Base-by-base conservation (phyloP, 2,113 vertebrate species). In the Arenaria interpres region DNA sequence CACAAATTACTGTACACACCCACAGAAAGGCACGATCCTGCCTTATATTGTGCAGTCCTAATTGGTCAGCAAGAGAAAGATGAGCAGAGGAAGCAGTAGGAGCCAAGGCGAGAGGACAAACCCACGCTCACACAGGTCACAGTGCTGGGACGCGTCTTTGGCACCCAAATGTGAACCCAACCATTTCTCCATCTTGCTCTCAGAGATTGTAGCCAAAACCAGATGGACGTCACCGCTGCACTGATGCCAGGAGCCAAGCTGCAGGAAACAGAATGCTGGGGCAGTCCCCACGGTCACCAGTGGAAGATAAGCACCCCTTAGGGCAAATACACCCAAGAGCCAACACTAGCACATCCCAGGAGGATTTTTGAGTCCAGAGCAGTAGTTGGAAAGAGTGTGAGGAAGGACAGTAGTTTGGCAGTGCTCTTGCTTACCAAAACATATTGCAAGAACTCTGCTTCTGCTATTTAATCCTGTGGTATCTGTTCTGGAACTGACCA, bases 261-360 rank as follows among this genome's bases (percentile, higher is more conserved):
- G 21, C 51, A 67, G 56, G 43, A 11, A 78, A 8, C 11, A 21
- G 14, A 22, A 18, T 33, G 28, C n/a, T 10, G 6, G 18, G 35
- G 15, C 46, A 66, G 7, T 37, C 6, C 24, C 24, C 13, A 43
- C 25, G 45, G 45, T 23, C 32, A 41, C 9, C 1, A 2, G 45
- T 15, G 43, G 25, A 71, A 86, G 37, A 63, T 69, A 60, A 84
- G 12, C 2, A 13, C 5, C 9, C 37, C 0, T 7, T 28, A 39
- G 28, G 41, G 14, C 14, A 74, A 53, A 74, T 23, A 51, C 20
- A 79, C 11, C 9, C 33, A 69, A 80, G 63, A 84, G 17, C 4
- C 14, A 39, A 6, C 0, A 3, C 12, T 53, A 22, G 28, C 37
- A 54, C 6, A 20, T 10, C 23, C 3, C 11, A 28, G 48, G n/a